phyloP scores from a whole-genome alignment of 2,888 invertebrate species.

The Palloptera scutellata region DNA sequence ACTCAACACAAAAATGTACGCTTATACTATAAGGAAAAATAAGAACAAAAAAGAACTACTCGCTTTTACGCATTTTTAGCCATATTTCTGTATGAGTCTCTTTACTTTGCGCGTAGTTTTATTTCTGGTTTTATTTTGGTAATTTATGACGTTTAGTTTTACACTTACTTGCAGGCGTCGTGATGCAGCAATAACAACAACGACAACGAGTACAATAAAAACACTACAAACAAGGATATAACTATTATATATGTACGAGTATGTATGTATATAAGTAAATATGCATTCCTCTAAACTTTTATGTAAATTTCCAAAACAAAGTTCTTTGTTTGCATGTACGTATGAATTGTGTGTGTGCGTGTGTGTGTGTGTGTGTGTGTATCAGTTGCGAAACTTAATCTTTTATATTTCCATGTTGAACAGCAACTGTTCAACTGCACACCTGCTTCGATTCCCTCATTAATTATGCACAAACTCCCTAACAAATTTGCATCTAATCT shows the following conservation, averaged over 20 bases:
- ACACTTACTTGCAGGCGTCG: background rate
- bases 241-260: too few species aligned
- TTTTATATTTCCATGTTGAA: constrained; percentile 57
- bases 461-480: constrained; percentile 55
- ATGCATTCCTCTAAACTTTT: constrained; percentile 51
- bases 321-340: constrained; percentile 14
- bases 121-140: constrained; percentile 47
- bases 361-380: constrained; percentile 26
- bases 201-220: constrained; percentile 12
- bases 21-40: constrained; percentile 16
- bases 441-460: constrained; percentile 59
- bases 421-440: constrained; percentile 50
- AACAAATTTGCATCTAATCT: constrained; percentile 50
- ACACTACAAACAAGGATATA: background rate
- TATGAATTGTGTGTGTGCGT: background rate
- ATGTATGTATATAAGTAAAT: too few species aligned
- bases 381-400: constrained; percentile 54
- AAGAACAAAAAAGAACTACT: constrained; percentile 27
- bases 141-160: constrained; percentile 52
- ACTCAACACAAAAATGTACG: constrained; percentile 62
- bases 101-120: constrained; percentile 16
- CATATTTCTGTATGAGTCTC: constrained; percentile 13
- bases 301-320: constrained; percentile 53
- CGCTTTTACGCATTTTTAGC: background rate
- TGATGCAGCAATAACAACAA: background rate